A percentile compares a stretch with the other conserved stretches of the same genome.
Evolutionary conservation across 2,888 invertebrate genomes (phyloP).

Genomic region (Anthrax anthrax): DNA sequence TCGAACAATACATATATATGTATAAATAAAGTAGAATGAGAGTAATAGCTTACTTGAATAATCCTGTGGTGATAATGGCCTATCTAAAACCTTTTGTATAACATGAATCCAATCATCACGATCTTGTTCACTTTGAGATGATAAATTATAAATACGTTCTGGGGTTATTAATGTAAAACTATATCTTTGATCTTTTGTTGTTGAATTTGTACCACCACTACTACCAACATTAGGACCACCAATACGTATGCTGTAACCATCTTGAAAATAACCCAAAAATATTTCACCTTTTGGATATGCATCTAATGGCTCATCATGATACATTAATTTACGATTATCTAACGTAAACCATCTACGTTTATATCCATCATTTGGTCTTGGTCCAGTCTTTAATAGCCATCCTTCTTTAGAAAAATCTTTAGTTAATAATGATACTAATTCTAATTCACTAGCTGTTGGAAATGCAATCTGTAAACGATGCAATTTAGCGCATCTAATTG

Average conservation of each 20-base stretch:
- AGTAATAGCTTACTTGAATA: conserved; percentile 43
- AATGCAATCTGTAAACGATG: conserved; percentile 72
- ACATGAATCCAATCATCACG: conserved; percentile 67
- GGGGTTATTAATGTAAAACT: conserved; percentile 73
- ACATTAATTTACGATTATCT: conserved; percentile 83
- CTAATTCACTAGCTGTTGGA: conserved; percentile 58
- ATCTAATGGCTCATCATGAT: conserved; percentile 74
- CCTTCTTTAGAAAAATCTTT: conserved; percentile 77
- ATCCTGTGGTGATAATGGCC: conserved; percentile 66
- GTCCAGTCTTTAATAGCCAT: conserved; percentile 81
- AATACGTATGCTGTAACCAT: conserved; percentile 59
- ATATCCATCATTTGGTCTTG: conserved; percentile 63
- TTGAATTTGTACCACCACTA: no score
- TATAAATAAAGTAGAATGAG: no score
- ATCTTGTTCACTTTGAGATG: conserved; percentile 61
- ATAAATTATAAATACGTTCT: conserved; percentile 59
- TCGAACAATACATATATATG: no score
- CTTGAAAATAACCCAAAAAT: conserved; percentile 55
- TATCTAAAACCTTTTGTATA: conserved; percentile 57
- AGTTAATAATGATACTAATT: conserved; percentile 56
- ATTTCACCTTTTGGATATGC: conserved; percentile 85
- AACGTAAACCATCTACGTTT: conserved; percentile 78
- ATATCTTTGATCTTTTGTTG: conserved; percentile 63
- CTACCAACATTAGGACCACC: conserved; percentile 49
- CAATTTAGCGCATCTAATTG: conserved; percentile 70